Base-by-base conservation (phyloP, 2,888 invertebrate species). In the Epinotia demarniana region DNA sequence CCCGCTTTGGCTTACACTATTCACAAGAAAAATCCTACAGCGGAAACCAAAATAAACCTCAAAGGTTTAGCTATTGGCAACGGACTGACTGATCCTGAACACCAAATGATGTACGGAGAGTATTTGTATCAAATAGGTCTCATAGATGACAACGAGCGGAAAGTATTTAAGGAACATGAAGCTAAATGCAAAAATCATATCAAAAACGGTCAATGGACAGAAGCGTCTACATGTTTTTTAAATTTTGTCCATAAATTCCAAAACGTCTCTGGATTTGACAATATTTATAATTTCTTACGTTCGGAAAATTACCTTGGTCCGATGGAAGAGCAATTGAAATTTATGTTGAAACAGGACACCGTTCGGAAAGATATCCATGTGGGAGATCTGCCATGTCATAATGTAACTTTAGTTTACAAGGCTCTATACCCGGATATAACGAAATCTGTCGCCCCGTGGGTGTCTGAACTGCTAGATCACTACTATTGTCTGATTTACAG, bases 1-100 rank as follows among this genome's bases (percentile, higher is more conserved):
- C 98, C 98, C 1, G 97, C 98, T 0, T 88, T 97, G 70, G 95
- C 96, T 0, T 96, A 97, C 85, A 95, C 96, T 0, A 97, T 97
- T 73, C 95, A 97, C 81, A 94, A 95, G 79, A 95, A 95, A 73
- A 96, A 96, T 78, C 95, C 96, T 0, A 87, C 92, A 70, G 89
- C 95, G 11, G 94, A 95, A 83, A 95, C 97, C 39, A 39, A 39
- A 39, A 39, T 39, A 39, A 39, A 39, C 9, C 39, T 39, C 9
- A 39, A 39, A 39, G 39, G 78, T 1, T 19, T 79, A 23, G 78
- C 75, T 16, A 77, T 79, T 49, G 79, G 79, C 12, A 75, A 78
- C 57, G 77, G 74, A 9, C 76, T 61, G 39, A 70, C 76, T 55
- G 78, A 79, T 18, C 79, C 79, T 2, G 71, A 68, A 8, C 66